Percentiles rank a stretch among this genome's conserved stretches.
These are phyloP conservation scores for Andrena bicolor DNA, from an alignment of 2,888 invertebrate species.

Conservation along the genomic window DNA sequence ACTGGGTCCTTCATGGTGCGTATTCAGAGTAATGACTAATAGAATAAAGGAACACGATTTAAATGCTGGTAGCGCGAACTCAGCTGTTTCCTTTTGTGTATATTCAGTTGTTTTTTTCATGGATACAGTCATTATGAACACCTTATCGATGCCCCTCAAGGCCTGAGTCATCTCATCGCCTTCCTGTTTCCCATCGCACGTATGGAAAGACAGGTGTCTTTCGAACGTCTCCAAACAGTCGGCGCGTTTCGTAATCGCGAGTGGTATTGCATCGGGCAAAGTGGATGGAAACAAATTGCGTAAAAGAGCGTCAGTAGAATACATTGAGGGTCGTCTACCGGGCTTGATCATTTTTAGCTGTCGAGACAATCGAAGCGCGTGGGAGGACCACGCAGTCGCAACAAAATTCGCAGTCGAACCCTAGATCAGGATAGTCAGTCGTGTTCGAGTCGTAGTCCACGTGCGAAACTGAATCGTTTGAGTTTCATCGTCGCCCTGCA, in stretches of 20 bases:
- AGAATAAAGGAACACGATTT: neutral
- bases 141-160: neutral
- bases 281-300: conserved; percentile 20
- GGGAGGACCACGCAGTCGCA: neutral
- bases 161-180: neutral
- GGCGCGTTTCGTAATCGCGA: neutral
- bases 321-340: neutral
- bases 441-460: neutral
- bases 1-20: no score
- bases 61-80: no score
- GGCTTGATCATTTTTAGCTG: neutral
- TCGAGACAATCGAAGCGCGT: conserved; percentile 18
- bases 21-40: neutral
- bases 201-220: neutral
- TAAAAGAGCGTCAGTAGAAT: conserved; percentile 6
- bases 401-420: neutral
- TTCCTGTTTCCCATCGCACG: neutral
- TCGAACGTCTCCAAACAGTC: neutral
- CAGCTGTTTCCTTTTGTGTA: neutral
- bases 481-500: no score
- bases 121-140: neutral
- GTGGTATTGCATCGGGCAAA: neutral
- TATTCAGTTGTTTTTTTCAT: neutral
- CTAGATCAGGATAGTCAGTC: neutral
- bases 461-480: no score